Base-by-base conservation (phyloP, 2,113 vertebrate genomes). In the Andinoacara biseriatus region DNA sequence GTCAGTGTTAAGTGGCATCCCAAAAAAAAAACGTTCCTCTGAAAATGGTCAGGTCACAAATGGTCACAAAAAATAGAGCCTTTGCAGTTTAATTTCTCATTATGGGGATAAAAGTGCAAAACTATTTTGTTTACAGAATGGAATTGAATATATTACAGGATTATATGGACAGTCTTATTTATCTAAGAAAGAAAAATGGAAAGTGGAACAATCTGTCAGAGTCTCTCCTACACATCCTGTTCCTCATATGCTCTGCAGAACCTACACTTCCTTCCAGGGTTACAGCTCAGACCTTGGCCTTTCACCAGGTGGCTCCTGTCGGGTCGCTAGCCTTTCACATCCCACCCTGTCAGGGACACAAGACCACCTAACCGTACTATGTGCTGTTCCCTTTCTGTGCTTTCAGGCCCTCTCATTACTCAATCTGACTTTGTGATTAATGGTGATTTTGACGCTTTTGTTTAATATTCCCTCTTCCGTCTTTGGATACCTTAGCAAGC, bases 181-280 rank as follows among this genome's bases (percentile, higher is more conserved):
- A 49, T 17, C 24, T 52, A 52, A 72, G 31, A 31, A 14, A 78
- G 65, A 75, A 43, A 84, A 84, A 90, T 89, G 65, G 78, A 84
- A 78, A 67, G 49, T 38, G 13, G 54, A 26, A 58, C 40, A 86
- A 31, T 78, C n/a, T 77, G 58, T 81, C 85, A 60, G 58, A 90
- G 91, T 93, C 88, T 92, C 91, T 91, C 94, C 94, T 92, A 94
- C 92, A 95, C 94, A 95, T 96, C 96, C 97, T 97, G 96, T 89
- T 89, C 54, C 74, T 65, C 20, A 18, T 80, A 29, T 81, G 81
- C 87, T 94, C 94, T 95, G 76, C 96, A 95, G 92, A 74, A 86
- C 82, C 93, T 93, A 91, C 91, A 94, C 94, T 96, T 97, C 96
- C 97, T 97, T 96, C 96, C 93, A 94, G 95, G 95, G 96, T 96